A percentile compares a stretch with the other conserved stretches of the same genome.
phyloP scores from a whole-genome alignment of 2,797 vertebrate genomes.

The Cryptoblepharus egeriae region DNA sequence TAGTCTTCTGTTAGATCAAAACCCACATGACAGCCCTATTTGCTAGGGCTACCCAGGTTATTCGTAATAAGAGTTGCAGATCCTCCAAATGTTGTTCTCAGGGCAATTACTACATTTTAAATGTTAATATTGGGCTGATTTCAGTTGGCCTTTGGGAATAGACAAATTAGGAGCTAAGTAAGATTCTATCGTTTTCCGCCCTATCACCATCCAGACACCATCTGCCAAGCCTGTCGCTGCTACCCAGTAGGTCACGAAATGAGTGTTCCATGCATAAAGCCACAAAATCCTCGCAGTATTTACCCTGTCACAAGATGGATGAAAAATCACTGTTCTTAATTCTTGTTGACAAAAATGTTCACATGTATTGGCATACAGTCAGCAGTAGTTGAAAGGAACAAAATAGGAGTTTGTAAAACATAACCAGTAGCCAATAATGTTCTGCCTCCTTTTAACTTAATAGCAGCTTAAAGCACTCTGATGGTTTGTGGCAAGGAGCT shows the following conservation, averaged over 20 bases:
- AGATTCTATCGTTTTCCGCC: slow-evolving; percentile 11
- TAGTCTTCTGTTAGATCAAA: no score
- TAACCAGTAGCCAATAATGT: slow-evolving; percentile 58
- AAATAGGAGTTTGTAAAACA: slow-evolving; percentile 48
- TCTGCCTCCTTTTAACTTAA: slow-evolving; percentile 56
- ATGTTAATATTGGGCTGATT: slow-evolving; percentile 41
- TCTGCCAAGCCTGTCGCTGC: neutral
- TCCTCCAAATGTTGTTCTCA: no score
- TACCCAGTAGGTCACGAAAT: slow-evolving; percentile 16
- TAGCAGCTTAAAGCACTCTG: slow-evolving; percentile 32
- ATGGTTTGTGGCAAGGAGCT: slow-evolving; percentile 40
- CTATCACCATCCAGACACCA: slow-evolving; percentile 4
- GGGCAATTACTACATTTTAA: slow-evolving; percentile 46
- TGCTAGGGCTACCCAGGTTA: no score
- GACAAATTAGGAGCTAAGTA: slow-evolving; percentile 45
- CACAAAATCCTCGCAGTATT: slow-evolving; percentile 46
- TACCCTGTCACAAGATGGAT: slow-evolving; percentile 57
- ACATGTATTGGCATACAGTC: slow-evolving; percentile 63
- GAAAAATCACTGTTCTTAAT: slow-evolving; percentile 61
- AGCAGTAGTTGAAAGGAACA: slow-evolving; percentile 54
- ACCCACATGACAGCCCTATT: no score
- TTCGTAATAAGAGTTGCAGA: no score
- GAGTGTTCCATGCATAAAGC: slow-evolving; percentile 28
- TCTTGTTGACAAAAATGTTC: slow-evolving; percentile 68
- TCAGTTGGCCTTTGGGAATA: slow-evolving; percentile 33